Evolutionary conservation across 2,113 vertebrate species (phyloP), one percentile per base, ranked within the genome.

Genomic region (Fregetta grallaria): DNA sequence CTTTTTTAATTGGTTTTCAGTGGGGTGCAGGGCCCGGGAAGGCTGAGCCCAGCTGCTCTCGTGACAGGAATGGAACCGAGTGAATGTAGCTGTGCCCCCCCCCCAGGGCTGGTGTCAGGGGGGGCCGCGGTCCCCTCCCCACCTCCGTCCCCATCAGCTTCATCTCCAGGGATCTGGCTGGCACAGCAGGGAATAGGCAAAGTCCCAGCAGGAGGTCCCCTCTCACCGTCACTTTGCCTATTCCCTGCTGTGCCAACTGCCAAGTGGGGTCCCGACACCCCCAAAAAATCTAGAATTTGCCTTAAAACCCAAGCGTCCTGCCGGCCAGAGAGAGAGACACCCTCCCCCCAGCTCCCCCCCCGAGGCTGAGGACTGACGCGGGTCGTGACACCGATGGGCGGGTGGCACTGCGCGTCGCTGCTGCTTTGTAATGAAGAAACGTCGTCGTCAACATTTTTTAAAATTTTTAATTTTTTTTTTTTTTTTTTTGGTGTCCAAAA

Each of bases 51-150:
- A 5, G 92, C 72, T 42, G 85, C 81, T 88, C 74, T 73, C 29
- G 23, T 76, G 92, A 88, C 95, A 91, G 87, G 90, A 91, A 88
- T 88, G 79, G 79, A 93, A 91, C 95, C 93, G 44, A 88, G 93
- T 91, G 94, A 92, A 90, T 87, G 83, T 95, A 92, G 89, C 86
- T 94, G 92, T 73, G 72, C 23, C 23, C 73, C 50, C 34, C n/a
- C n/a, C 45, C 47, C 45, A 23, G 49, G 55, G 66, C 71, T 74
- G 92, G 53, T 58, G 88, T 16, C 30, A 3, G 91, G 58, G 59
- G 58, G 50, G 32, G 50, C 20, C 34, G 5, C 73, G 72, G 75
- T 67, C 47, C 49, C 40, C 44, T 49, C 65, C 52, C 45, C 30
- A 16, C 21, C 71, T 25, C 40, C 63, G 7, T 49, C 65, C 65